A percentile compares a stretch with the other conserved stretches of the same genome.
Evolutionary conservation across 2,797 vertebrate species (phyloP).

Genomic region (Danio aesculapii): DNA sequence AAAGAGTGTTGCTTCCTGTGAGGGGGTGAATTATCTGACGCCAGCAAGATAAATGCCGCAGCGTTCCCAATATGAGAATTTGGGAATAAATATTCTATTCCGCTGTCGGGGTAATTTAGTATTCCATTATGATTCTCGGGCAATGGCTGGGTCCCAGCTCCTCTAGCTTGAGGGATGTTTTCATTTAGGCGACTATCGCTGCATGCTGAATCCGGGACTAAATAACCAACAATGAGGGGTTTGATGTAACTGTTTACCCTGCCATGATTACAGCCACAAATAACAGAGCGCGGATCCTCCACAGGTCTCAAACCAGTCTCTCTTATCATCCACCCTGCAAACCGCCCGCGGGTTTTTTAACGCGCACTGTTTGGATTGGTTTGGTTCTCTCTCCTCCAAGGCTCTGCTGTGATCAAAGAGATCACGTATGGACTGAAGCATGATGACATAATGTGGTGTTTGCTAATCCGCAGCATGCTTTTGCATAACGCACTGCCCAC

Average conservation of each 20-base stretch:
- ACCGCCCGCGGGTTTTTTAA: not conserved
- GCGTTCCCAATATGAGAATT: conserved; percentile 65
- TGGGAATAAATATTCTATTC: conserved; percentile 72
- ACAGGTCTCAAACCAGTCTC: conserved; percentile 27
- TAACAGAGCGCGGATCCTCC: conserved; percentile 47
- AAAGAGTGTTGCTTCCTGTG: conserved; percentile 55
- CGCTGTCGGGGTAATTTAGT: conserved; percentile 73
- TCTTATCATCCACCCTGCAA: conserved; percentile 19
- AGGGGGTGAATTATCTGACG: conserved; percentile 38
- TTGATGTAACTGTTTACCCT: conserved; percentile 65
- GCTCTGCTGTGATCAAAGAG: not conserved
- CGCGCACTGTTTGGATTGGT: not conserved
- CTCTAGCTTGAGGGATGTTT: conserved; percentile 67
- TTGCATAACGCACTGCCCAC: not conserved
- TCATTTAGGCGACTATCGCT: conserved; percentile 50
- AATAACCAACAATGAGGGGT: conserved; percentile 65
- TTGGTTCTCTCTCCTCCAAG: not conserved
- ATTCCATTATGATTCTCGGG: conserved; percentile 72
- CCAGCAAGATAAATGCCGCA: conserved; percentile 67
- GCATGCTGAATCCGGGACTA: conserved; percentile 53
- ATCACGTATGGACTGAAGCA: not conserved
- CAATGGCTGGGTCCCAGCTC: conserved; percentile 52
- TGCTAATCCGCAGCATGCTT: not conserved
- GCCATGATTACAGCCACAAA: conserved; percentile 60
- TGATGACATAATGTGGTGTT: not conserved